Evolutionary conservation across 2,113 vertebrate species (phyloP), one percentile per base, ranked within the genome.

Genomic region (Astur gentilis): DNA sequence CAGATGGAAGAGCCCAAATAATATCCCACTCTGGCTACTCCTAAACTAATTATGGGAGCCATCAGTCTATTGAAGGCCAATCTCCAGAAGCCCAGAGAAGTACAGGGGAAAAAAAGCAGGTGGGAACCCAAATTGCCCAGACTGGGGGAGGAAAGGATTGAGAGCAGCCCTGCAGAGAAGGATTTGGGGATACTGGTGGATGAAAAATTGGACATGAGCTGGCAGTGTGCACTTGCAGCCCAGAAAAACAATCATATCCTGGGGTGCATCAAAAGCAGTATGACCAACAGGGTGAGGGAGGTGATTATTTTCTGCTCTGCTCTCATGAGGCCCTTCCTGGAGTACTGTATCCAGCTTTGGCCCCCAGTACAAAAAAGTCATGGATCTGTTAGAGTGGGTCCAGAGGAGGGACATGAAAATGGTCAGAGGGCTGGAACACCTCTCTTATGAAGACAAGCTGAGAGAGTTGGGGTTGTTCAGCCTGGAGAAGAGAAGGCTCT

Each of bases 221-320:
- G 6, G n/a, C 32, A 70, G 32, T 6, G 8, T 60, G 44, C 1
- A 0, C 22, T 49, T 40, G 22, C n/a, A 34, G 14, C 42, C 34
- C 27, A 49, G 65, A 69, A 58, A 38, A 13, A 4, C 5, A 49
- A 16, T 27, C 8, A 2, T 42, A 29, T 29, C 18, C 31, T 29
- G 31, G 7, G 14, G 11, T 60, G 13, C 32, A 44, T 45, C 49
- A 29, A 61, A 66, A 71, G 20, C 31, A 66, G 5, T 9, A 7
- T 10, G 40, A 12, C 32, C 45, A 49, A 6, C 16, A 42, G 16
- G 19, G 13, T 0, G 0, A 75, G 21, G 11, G 23, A 55, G 17
- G 20, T 83, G 13, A 55, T 54, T 89, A 18, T 54, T 11, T 9
- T 89, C 34, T 55, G 4, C 26, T 87, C 10, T 13, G 21, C 14